phyloP scores from a whole-genome alignment of 2,797 vertebrate species.

The Knipowitschia caucasica region DNA sequence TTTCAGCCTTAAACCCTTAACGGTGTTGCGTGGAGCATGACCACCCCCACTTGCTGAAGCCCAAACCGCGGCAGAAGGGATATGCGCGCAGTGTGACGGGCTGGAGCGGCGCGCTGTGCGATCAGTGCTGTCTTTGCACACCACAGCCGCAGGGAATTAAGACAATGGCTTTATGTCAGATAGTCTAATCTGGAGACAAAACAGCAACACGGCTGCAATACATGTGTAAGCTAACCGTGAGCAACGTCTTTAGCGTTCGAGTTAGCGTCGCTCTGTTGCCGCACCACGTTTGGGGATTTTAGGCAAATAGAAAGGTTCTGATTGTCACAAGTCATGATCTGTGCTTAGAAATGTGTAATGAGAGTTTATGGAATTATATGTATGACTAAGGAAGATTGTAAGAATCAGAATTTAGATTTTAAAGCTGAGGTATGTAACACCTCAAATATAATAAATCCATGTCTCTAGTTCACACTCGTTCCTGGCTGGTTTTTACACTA shows the following conservation, averaged over 20 bases:
- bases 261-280: constrained; percentile 63
- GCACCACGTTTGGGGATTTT: constrained; percentile 55
- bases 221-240: constrained; percentile 67
- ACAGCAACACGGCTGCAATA: constrained; percentile 53
- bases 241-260: constrained; percentile 55
- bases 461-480: no score
- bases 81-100: constrained; percentile 63
- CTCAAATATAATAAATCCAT: no score
- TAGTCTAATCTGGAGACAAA: constrained; percentile 67
- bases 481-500: no score
- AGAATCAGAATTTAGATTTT: no score
- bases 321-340: constrained; percentile 54
- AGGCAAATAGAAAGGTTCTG: constrained; percentile 46
- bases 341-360: neutral
- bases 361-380: neutral
- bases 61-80: constrained; percentile 57
- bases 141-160: constrained; percentile 62
- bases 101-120: constrained; percentile 61
- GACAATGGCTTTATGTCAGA: constrained; percentile 65
- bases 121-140: constrained; percentile 54
- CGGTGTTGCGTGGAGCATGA: constrained; percentile 68
- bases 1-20: constrained; percentile 74
- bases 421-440: no score
- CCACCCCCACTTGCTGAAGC: constrained; percentile 72
- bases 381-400: no score